Evolutionary conservation across 2,113 vertebrate species (phyloP).

Genomic region (Platichthys stellatus): DNA sequence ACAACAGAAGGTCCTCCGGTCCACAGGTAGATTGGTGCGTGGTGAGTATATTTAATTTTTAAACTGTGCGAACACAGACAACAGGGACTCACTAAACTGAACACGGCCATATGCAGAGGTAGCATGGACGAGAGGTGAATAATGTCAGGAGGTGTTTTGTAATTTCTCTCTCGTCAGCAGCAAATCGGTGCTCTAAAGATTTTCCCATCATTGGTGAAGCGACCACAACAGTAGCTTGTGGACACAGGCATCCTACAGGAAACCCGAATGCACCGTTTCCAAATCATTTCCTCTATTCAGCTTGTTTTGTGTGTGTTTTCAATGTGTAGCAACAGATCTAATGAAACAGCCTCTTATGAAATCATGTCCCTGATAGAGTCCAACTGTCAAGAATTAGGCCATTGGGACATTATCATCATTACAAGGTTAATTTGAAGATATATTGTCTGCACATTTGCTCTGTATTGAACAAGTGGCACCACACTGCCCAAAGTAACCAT

Average conservation of each 20-base stretch:
- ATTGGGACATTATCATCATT: slow-evolving; percentile 17
- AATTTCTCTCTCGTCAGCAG: slow-evolving; percentile 29
- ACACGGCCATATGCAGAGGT: background rate
- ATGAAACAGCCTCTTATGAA: slow-evolving; percentile 66
- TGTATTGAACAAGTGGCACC: background rate
- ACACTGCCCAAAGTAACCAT: background rate
- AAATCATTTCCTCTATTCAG: slow-evolving; percentile 65
- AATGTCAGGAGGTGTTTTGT: background rate
- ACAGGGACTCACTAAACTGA: no score
- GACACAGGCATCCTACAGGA: slow-evolving; percentile 39
- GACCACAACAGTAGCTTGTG: slow-evolving; percentile 3
- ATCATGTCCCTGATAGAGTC: slow-evolving; percentile 42
- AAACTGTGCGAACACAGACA: background rate
- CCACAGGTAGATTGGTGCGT: slow-evolving; percentile 20
- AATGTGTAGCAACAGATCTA: slow-evolving; percentile 63
- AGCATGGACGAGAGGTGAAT: background rate
- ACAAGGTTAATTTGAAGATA: background rate
- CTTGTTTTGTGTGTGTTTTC: slow-evolving; percentile 36
- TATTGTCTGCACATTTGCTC: no score
- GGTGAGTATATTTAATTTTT: slow-evolving; percentile 8
- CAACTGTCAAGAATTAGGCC: slow-evolving; percentile 40
- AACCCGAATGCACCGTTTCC: slow-evolving; percentile 47
- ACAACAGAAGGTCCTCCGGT: slow-evolving; percentile 47
- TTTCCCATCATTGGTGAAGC: slow-evolving; percentile 18
- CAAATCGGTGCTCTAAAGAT: background rate